Conservation (phyloP, 2,113 vertebrate species). For the Holacanthus passer region DNA sequence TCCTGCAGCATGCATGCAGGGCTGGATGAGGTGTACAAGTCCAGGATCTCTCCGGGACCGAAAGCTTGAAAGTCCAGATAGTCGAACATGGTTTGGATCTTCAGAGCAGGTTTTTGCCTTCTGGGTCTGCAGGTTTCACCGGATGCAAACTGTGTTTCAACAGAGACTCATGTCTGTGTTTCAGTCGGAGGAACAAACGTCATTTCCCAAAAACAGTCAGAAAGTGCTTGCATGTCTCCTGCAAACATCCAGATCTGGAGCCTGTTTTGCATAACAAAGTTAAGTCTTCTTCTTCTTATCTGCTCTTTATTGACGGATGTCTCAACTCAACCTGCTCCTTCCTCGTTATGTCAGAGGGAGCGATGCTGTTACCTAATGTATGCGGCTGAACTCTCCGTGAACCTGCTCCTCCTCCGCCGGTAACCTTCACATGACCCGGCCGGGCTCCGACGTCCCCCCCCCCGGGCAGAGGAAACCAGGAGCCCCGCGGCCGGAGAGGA, state of each 20-base stretch:
- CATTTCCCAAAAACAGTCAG: constrained; percentile 14
- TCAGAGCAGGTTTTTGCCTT: neutral
- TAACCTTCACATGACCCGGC: constrained; percentile 97
- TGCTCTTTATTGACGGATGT: constrained; percentile 88
- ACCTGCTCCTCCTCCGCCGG: constrained; percentile 93
- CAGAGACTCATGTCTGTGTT: constrained; percentile 82
- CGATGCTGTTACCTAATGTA: constrained; percentile 97
- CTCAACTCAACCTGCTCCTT: constrained; percentile 91
- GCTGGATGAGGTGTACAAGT: constrained; percentile 90
- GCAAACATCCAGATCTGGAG: constrained; percentile 18
- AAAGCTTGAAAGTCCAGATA: constrained; percentile 94
- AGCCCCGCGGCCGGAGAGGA: too few species aligned
- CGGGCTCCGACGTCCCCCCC: constrained; percentile 91
- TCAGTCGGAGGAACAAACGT: constrained; percentile 30
- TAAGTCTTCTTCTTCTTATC: constrained; percentile 66
- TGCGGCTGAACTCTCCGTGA: constrained; percentile 97
- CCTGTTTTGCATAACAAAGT: constrained; percentile 75
- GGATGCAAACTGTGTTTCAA: constrained; percentile 91
- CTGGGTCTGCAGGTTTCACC: constrained; percentile 82
- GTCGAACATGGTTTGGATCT: constrained; percentile 97
- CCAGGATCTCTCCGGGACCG: constrained; percentile 91
- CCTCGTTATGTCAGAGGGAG: constrained; percentile 93
- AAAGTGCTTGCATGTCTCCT: constrained; percentile 11
- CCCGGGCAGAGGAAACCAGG: constrained; percentile 88
- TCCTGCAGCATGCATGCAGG: constrained; percentile 92